A percentile compares a stretch with the other conserved stretches of the same genome.
phyloP scores from a whole-genome alignment of 1,140 invertebrate genomes.

The Acromyrmex heyeri region DNA sequence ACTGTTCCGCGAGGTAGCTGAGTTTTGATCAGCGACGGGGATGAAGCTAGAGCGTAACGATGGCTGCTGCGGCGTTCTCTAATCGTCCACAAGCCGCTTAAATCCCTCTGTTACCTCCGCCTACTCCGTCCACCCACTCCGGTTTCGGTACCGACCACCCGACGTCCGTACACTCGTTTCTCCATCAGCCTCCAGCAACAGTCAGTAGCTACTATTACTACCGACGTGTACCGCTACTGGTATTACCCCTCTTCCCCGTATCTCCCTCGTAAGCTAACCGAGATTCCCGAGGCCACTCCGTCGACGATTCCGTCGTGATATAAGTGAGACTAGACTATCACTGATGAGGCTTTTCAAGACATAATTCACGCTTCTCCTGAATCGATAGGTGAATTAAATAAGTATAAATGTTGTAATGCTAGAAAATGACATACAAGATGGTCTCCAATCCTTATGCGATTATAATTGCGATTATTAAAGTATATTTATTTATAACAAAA shows the following conservation, averaged over 20 bases:
- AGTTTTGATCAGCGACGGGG: conserved; percentile 74
- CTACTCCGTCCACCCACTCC: conserved; percentile 24
- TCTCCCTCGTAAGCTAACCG: conserved; percentile 45
- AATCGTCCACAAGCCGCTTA: conserved; percentile 83
- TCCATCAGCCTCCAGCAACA: conserved; percentile 49
- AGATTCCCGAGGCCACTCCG: conserved; percentile 11
- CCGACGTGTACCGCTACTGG: conserved; percentile 1
- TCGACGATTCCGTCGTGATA: conserved; percentile 32
- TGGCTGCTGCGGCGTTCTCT: conserved; percentile 74
- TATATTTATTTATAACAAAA: background rate
- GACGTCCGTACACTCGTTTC: conserved; percentile 69
- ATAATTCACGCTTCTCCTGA: conserved; percentile 3
- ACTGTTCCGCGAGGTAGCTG: conserved; percentile 66
- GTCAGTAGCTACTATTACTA: background rate
- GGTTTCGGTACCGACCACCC: conserved; percentile 48
- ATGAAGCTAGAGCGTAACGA: conserved; percentile 72
- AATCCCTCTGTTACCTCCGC: conserved; percentile 37
- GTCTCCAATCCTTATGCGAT: background rate
- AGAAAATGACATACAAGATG: background rate
- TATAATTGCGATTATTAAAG: background rate
- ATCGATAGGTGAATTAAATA: conserved; percentile 33
- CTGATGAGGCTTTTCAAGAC: conserved; percentile 29
- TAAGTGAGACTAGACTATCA: conserved; percentile 1
- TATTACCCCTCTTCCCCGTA: conserved; percentile 53
- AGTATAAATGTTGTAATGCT: background rate